Conservation (phyloP, 2,797 vertebrate species). For the Chloroceryle amazona region DNA sequence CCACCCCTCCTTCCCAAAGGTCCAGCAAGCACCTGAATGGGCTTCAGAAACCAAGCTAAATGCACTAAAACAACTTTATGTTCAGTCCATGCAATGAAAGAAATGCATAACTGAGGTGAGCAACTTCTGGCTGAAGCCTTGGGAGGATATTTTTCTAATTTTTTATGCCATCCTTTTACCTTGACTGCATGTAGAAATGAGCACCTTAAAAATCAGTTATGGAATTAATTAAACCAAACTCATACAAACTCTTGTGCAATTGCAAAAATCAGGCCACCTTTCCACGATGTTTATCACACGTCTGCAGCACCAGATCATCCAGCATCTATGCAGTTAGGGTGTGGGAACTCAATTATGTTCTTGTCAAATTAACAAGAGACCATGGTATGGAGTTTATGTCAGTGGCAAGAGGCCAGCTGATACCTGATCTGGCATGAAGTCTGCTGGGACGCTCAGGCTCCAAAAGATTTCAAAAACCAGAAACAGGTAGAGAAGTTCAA, state of each 20-base stretch:
- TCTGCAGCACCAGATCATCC: constrained; percentile 54
- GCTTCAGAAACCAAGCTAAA: neutral
- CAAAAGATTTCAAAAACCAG: constrained; percentile 15
- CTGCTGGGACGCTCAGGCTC: neutral
- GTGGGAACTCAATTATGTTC: constrained; percentile 66
- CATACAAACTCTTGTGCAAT: constrained; percentile 29
- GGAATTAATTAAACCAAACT: neutral
- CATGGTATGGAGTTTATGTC: constrained; percentile 41
- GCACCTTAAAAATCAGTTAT: neutral
- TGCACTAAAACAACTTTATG: neutral
- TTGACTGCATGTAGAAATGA: neutral
- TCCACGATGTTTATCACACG: constrained; percentile 45
- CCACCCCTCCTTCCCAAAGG: neutral
- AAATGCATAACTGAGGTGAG: accelerated
- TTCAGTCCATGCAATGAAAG: neutral
- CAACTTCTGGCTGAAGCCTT: neutral
- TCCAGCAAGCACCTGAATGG: neutral
- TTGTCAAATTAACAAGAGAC: constrained; percentile 69
- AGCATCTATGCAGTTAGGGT: constrained; percentile 51
- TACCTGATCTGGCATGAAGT: constrained; percentile 59
- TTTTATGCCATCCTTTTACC: neutral
- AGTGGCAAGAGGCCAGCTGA: constrained; percentile 58
- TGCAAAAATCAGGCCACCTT: constrained; percentile 34
- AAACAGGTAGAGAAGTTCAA: neutral
- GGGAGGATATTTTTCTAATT: neutral